Evolutionary conservation across 2,113 vertebrate species (phyloP).

Genomic region (Sus scrofa): DNA sequence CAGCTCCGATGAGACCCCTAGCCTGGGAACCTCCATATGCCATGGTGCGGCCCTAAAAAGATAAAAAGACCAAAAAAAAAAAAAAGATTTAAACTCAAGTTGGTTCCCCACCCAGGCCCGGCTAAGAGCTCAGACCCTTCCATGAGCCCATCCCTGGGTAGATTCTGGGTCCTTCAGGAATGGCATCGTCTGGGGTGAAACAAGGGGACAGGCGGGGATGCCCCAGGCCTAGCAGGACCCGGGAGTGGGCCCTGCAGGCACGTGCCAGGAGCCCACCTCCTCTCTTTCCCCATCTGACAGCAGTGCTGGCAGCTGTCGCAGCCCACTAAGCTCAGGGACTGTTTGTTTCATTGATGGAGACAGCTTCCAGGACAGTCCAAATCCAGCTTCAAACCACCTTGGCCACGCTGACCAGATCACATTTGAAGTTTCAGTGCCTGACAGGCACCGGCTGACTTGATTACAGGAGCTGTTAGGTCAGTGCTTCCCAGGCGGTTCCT

Average conservation of each 20-base stretch:
- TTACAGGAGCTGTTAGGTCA: conserved; percentile 65
- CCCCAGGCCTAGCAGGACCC: neutral
- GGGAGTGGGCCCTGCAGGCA: neutral
- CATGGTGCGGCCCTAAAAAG: too few species aligned
- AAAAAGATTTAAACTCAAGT: neutral
- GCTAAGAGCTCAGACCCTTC: neutral
- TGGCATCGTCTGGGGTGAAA: accelerated
- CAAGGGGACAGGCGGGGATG: neutral
- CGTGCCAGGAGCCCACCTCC: conserved; percentile 14
- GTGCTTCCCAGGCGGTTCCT: conserved; percentile 59
- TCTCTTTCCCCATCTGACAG: conserved; percentile 55
- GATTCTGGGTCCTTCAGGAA: neutral
- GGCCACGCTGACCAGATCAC: conserved; percentile 80
- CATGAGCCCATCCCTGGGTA: neutral
- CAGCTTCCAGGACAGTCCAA: conserved; percentile 82
- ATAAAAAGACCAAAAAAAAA: too few species aligned
- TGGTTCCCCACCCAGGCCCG: neutral
- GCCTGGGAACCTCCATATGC: too few species aligned
- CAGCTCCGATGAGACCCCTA: too few species aligned
- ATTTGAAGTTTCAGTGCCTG: conserved; percentile 80
- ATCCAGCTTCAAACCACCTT: conserved; percentile 82
- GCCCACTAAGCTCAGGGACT: conserved; percentile 71
- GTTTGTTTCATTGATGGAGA: conserved; percentile 79
- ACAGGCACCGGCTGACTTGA: conserved; percentile 73
- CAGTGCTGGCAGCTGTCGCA: conserved; percentile 77